Evolutionary conservation across 2,113 vertebrate genomes (phyloP), one percentile per base, ranked within the genome.

Genomic region (Melanostigma gelatinosum): DNA sequence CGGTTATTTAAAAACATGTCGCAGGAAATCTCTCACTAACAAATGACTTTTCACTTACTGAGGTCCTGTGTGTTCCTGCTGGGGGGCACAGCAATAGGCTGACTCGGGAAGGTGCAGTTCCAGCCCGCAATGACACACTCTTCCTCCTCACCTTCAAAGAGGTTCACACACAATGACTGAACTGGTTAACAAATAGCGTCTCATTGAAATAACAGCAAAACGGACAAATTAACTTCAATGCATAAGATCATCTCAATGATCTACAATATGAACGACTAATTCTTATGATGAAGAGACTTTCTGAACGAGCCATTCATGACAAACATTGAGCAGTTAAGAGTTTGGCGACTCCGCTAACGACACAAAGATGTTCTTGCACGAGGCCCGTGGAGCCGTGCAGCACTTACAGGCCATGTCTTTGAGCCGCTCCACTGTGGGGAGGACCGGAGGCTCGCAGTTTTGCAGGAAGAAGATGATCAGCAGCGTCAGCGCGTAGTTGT

Each of bases 401-500:
- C 27, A 89, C 93, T 42, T 90, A 99, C 97, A 97, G 83, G 97
- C 95, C 87, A 96, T 87, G 34, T 89, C 87, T 42, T 87, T 96
- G 60, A 99, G 94, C 75, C 83, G 94, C 4, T 94, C 81, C 44
- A 97, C 90, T 0, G 96, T 92, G 38, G 94, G 97, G 60, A 98
- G 91, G 32, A 98, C 93, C 0, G 96, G 93, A n/a, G 96, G 96
- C 10, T 93, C 92, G 72, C 96, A 92, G 57, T 95, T 97, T 91
- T 98, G 97, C 86, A 99, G 95, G 93, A 94, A 98, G 87, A 96
- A 97, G 79, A 98, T 88, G 84, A 97, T 87, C 69, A 98, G 94
- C 89, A 98, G 93, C 0, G 96, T 98, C 91, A 99, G 92, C 2
- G 97, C 96, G 3, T 99, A 98, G 91, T 98, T 98, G 90, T 95